Evolutionary conservation across 2,888 invertebrate genomes (phyloP), one percentile per base, ranked within the genome.

Genomic region (Euzetes globulus): DNA sequence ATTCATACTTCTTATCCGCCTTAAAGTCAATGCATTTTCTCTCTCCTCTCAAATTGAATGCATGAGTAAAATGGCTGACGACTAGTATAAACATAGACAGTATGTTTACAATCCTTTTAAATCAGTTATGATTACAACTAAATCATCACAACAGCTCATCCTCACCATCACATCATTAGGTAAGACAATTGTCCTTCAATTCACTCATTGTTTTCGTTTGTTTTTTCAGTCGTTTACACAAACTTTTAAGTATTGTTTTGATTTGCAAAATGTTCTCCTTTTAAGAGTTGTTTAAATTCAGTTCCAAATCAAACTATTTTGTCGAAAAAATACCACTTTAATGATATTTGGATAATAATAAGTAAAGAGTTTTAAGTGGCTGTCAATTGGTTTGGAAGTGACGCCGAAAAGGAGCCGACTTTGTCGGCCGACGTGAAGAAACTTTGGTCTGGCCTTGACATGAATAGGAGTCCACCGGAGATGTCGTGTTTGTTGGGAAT

Each of bases 1-100:
- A 58, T 58, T 27, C 58, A 58, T 27, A 58, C 13, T 19, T 52
- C 52, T 52, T 52, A 52, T 52, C 19, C 52, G 22, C 58, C 15
- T 58, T 25, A 58, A 58, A 58, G 58, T 58, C 58, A 58, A 25
- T 58, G 58, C 27, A 58, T 55, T 58, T 52, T 58, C 58, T 58
- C 58, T 25, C 27, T 27, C 58, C 17, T 55, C 33, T 33, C 33
- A 33, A n/a, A 33, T 33, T 33, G 33, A 33, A 33, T 33, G 33
- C 33, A 33, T 55, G 55, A n/a, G 17, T 55, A 55, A 55, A 55
- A 55, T 55, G 55, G 55, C 55, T 55, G 55, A 55, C 55, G 19
- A 55, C 7, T 25, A 55, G 55, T 55, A n/a, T 19, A 55, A 19
- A 55, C 55, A 55, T 55, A 19, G 5, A 47, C n/a, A 17, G 7